A percentile compares a stretch with the other conserved stretches of the same genome.
phyloP scores from a whole-genome alignment of 1,140 invertebrate genomes.

The Trichonephila inaurata region DNA sequence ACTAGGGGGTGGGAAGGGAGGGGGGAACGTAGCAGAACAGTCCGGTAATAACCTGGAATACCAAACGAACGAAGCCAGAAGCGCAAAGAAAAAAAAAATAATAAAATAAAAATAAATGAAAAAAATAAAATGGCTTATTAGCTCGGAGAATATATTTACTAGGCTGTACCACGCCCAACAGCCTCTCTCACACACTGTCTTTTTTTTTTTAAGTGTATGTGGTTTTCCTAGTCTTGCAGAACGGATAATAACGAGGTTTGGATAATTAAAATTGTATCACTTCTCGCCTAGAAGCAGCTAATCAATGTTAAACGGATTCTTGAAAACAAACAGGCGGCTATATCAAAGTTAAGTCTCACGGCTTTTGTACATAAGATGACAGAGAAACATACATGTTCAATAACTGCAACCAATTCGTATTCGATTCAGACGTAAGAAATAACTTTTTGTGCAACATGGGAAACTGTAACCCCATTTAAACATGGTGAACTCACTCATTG shows the following conservation, averaged over 20 bases:
- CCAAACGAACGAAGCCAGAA: constrained; percentile 61
- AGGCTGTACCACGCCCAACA: constrained; percentile 62
- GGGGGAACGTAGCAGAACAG: constrained; percentile 13
- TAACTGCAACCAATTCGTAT: no score
- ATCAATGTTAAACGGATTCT: constrained; percentile 28
- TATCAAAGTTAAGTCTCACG: background rate
- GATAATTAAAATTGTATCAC: constrained; percentile 51
- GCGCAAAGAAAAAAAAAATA: constrained; percentile 37
- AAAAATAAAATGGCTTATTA: constrained; percentile 70
- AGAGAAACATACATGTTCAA: no score
- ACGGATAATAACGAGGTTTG: constrained; percentile 40
- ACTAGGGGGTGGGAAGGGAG: constrained; percentile 35
- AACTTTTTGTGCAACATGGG: no score
- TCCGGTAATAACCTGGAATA: constrained; percentile 71
- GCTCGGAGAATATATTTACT: constrained; percentile 66
- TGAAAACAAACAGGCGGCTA: constrained; percentile 19
- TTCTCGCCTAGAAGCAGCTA: background rate
- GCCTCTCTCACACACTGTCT: background rate
- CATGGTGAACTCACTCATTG: no score
- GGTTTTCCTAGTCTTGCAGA: constrained; percentile 44
- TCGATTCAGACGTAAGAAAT: no score
- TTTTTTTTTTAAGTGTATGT: constrained; percentile 7
- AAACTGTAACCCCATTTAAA: no score
- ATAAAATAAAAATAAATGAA: constrained; percentile 46
- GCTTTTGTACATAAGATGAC: no score